phyloP scores from a whole-genome alignment of 2,888 invertebrate species.

The Thumatha senex region DNA sequence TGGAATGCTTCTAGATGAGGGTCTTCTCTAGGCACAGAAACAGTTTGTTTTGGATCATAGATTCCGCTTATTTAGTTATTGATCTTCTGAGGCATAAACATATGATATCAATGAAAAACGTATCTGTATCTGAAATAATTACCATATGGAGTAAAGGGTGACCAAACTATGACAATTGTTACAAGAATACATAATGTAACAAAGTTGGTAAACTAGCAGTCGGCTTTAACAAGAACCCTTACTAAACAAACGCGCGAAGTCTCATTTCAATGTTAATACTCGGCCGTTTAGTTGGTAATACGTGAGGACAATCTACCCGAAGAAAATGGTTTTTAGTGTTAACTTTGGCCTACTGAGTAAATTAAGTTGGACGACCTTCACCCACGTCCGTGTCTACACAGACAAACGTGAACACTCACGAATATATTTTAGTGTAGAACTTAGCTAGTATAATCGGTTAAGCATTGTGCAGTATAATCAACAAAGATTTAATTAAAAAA shows the following conservation, averaged over 20 bases:
- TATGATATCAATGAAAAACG: background rate
- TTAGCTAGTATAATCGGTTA: background rate
- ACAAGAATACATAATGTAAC: conserved; percentile 8
- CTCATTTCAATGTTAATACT: conserved; percentile 14
- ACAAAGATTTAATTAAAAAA: too few relatives aligned
- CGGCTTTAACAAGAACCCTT: conserved; percentile 6
- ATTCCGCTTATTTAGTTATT: too few relatives aligned
- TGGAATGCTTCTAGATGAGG: too few relatives aligned
- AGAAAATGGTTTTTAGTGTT: conserved; percentile 5
- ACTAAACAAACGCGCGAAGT: conserved; percentile 13
- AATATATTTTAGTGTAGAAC: background rate
- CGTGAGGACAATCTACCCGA: conserved; percentile 6
- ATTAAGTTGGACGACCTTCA: conserved; percentile 6
- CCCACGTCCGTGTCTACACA: background rate
- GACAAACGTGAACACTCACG: background rate
- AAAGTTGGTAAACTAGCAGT: conserved; percentile 8
- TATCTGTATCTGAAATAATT: background rate
- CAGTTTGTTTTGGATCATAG: too few relatives aligned
- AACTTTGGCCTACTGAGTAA: conserved; percentile 6
- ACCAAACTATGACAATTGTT: background rate
- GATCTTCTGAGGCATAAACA: too few relatives aligned
- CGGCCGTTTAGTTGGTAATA: conserved; percentile 3
- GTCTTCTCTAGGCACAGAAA: too few relatives aligned
- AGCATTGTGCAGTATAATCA: too few relatives aligned
- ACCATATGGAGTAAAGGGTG: background rate